Evolutionary conservation across 2,888 invertebrate genomes (phyloP), one percentile per base, ranked within the genome.

Genomic region (Miltochrista miniata): DNA sequence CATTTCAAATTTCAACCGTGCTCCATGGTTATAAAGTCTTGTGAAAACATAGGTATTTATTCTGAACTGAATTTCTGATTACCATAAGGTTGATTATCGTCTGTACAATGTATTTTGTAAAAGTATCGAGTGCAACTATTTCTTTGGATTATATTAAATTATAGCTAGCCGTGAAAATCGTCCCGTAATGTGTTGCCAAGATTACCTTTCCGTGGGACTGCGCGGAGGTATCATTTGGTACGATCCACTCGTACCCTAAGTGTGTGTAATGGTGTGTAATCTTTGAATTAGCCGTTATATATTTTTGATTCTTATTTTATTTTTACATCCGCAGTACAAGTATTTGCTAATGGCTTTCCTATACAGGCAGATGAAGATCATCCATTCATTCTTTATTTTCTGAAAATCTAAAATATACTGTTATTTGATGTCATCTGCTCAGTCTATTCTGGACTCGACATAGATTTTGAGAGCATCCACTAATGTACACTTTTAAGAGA

Each of bases 101-200:
- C 54, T 68, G 72, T 36, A 49, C 18, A 44, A 33, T 57, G 56
- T 54, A 57, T 59, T 70, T 72, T 49, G 58, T 69, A 72, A 74
- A 74, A 62, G 63, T 67, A 77, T 70, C 78, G 79, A 85, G 76
- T 83, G 82, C 83, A 85, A 77, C 88, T 87, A 89, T 89, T 90
- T 85, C 90, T 90, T 91, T 90, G 88, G 88, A 89, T 90, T 90
- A 91, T 90, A 90, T 90, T 91, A 90, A 90, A 91, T 90, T 90
- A 90, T 86, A 85, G 87, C 82, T 74, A 90, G 90, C 90, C 87
- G 91, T 91, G 91, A 90, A 90, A 90, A 89, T 89, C 82, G 86
- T 84, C 84, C 67, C 74, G 87, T 90, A 90, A 90, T 89, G 90
- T 90, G 91, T 90, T 83, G 87, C 78, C 68, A 72, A 81, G 85